Percentiles rank a stretch among this genome's conserved stretches.
Conservation (phyloP, 2,113 vertebrate species). For the Serilophus lunatus region DNA sequence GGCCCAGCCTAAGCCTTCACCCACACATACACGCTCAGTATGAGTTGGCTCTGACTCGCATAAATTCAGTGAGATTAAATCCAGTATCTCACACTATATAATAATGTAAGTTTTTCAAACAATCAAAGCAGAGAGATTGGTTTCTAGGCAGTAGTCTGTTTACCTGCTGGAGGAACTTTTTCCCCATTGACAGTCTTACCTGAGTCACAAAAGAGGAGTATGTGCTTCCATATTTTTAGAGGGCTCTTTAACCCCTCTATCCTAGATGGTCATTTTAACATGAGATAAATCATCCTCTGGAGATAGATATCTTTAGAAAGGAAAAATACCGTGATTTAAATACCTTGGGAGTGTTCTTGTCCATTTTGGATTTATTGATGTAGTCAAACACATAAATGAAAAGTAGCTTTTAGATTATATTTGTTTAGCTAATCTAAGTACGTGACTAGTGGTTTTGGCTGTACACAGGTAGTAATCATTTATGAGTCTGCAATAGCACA, state of each 20-base stretch:
- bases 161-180: neutral
- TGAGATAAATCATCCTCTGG: neutral
- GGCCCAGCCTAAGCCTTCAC: no score
- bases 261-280: neutral
- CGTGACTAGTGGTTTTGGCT: neutral
- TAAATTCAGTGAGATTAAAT: no score
- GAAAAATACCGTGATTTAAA: neutral
- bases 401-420: neutral
- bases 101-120: neutral
- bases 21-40: no score
- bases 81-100: neutral
- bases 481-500: neutral
- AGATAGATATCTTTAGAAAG: neutral
- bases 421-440: neutral
- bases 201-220: neutral
- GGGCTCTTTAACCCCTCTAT: neutral
- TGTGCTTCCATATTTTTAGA: neutral
- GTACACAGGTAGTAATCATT: neutral
- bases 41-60: no score
- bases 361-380: neutral
- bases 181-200: neutral
- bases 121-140: neutral
- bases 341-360: neutral
- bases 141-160: neutral
- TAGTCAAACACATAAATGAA: neutral